phyloP scores from a whole-genome alignment of 2,888 invertebrate species.

The Agrenia bidenticulata region DNA sequence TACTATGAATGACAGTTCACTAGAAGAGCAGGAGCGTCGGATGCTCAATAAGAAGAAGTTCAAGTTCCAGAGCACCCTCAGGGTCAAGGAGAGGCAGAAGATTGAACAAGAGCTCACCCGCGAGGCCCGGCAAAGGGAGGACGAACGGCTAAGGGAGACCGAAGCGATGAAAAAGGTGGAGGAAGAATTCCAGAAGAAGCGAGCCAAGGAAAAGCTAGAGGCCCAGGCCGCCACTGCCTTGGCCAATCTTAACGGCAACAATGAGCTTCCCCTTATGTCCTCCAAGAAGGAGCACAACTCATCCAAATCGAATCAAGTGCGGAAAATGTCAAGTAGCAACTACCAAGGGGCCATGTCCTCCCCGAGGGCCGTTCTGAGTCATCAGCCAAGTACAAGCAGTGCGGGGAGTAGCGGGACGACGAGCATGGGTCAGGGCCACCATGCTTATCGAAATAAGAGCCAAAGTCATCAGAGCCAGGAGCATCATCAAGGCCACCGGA shows the following conservation, averaged over 20 bases:
- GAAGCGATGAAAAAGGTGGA: slow-evolving; percentile 83
- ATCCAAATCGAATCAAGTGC: background rate
- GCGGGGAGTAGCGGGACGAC: slow-evolving; percentile 26
- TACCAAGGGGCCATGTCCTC: no score
- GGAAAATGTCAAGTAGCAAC: slow-evolving; percentile 1
- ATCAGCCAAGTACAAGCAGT: slow-evolving; percentile 13
- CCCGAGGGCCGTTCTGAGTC: background rate
- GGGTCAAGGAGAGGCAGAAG: slow-evolving; percentile 74
- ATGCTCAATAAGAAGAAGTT: slow-evolving; percentile 63
- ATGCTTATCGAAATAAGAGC: background rate
- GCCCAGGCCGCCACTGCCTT: slow-evolving; percentile 30
- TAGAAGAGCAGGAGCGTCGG: slow-evolving; percentile 18
- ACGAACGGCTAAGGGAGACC: slow-evolving; percentile 70
- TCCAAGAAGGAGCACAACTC: background rate
- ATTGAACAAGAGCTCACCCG: slow-evolving; percentile 73
- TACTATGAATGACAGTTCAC: background rate
- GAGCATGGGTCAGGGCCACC: slow-evolving; percentile 3
- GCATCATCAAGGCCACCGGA: slow-evolving; percentile 5
- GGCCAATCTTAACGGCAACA: slow-evolving; percentile 13
- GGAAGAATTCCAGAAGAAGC: slow-evolving; percentile 81
- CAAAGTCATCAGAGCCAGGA: slow-evolving; percentile 10
- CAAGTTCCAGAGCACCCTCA: slow-evolving; percentile 79
- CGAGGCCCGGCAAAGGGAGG: slow-evolving; percentile 68
- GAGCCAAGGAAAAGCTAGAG: slow-evolving; percentile 62
- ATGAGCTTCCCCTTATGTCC: background rate